Percentiles rank a stretch among this genome's conserved stretches.
Conservation (phyloP, 2,797 vertebrate species). For the Allobates femoralis region DNA sequence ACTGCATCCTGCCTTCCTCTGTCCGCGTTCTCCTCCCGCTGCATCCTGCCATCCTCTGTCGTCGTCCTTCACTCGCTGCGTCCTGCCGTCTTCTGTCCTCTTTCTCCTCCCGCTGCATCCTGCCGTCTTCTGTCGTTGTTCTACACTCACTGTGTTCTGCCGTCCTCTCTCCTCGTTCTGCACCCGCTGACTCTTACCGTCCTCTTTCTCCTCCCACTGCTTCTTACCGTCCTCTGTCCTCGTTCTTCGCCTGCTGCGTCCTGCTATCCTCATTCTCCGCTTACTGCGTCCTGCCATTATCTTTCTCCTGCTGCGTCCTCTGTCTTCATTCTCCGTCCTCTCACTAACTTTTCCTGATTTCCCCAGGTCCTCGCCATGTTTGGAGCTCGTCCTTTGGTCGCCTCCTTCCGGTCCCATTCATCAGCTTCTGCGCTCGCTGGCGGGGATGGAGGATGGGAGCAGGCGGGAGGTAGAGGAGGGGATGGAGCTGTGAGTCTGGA, state of each 20-base stretch:
- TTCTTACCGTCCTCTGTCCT: no score
- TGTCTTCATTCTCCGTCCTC: neutral
- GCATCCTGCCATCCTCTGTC: no score
- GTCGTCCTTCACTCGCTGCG: neutral
- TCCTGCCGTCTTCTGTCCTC: no score
- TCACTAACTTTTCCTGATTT: neutral
- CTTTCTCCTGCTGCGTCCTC: neutral
- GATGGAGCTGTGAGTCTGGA: constrained; percentile 80
- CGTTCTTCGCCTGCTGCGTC: no score
- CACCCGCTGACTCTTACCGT: no score
- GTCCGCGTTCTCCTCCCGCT: no score
- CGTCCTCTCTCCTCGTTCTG: no score
- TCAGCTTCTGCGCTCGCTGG: constrained; percentile 21
- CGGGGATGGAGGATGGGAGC: neutral
- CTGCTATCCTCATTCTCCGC: no score
- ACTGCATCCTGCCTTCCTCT: no score
- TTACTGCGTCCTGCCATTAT: neutral
- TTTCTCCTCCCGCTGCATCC: no score
- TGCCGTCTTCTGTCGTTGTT: no score
- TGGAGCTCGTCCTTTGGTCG: constrained; percentile 51
- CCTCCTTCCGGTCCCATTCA: constrained; percentile 43
- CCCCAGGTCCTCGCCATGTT: constrained; percentile 34
- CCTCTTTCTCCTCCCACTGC: no score
- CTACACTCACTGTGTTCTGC: neutral
- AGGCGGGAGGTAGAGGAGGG: constrained; percentile 75